Evolutionary conservation across 2,113 vertebrate species (phyloP).

Genomic region (Carassius gibelio): DNA sequence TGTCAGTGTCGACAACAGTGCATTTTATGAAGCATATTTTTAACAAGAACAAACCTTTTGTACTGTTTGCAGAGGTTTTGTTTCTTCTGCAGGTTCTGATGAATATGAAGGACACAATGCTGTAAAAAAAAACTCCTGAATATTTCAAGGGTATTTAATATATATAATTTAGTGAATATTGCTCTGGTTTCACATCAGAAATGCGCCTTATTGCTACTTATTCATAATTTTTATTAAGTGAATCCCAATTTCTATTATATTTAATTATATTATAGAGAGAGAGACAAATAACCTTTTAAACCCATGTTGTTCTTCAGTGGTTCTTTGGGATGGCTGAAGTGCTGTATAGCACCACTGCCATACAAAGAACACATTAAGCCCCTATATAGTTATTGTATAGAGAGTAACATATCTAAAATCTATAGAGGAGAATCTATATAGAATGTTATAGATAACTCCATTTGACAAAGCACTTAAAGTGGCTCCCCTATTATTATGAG

Average conservation of each 20-base stretch:
- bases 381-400: no score
- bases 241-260: not conserved
- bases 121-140: not conserved
- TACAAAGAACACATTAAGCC: no score
- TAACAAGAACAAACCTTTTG: constrained; percentile 1
- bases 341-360: no score
- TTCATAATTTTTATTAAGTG: not conserved
- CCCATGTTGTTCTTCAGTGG: no score
- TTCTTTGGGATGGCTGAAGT: no score
- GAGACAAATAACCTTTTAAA: no score
- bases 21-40: not conserved
- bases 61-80: constrained; percentile 1
- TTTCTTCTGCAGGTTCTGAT: constrained; percentile 15
- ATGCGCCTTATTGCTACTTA: not conserved
- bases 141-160: not conserved
- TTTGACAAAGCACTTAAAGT: no score
- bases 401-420: no score
- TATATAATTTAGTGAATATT: not conserved
- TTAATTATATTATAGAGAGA: no score
- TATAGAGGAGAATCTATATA: no score
- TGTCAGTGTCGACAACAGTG: constrained; percentile 8
- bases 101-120: not conserved
- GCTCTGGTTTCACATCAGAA: not conserved
- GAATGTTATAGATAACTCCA: no score
- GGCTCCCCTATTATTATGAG: no score